Percentiles rank a stretch among this genome's conserved stretches.
phyloP scores from a whole-genome alignment of 2,888 invertebrate species.

The Agrochola circellaris region DNA sequence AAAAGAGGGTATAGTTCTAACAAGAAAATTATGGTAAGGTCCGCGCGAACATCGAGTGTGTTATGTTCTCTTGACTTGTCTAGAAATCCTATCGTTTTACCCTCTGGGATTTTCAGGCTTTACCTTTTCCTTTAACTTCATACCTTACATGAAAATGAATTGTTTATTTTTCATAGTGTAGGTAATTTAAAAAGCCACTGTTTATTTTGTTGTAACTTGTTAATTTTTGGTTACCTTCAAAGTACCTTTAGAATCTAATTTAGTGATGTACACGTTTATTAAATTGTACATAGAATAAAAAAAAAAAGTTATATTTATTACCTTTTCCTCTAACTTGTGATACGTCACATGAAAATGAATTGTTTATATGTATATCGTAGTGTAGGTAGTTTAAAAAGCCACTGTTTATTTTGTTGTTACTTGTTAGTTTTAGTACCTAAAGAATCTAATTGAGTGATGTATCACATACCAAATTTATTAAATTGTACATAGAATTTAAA shows the following conservation, averaged over 20 bases:
- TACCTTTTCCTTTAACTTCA: constrained; percentile 1
- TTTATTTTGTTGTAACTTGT: neutral
- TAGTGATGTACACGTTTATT: neutral
- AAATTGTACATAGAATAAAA: neutral
- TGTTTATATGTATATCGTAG: too few species aligned
- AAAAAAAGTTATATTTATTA: neutral
- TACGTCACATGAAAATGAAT: too few species aligned
- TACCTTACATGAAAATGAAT: neutral
- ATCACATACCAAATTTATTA: too few species aligned
- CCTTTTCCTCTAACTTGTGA: too few species aligned
- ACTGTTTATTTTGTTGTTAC: too few species aligned
- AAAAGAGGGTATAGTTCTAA: neutral
- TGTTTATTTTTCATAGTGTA: neutral
- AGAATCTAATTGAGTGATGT: too few species aligned
- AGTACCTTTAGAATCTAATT: neutral
- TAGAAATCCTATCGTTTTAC: neutral
- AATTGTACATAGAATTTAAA: too few species aligned
- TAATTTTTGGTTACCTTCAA: neutral
- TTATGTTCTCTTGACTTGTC: constrained; percentile 10
- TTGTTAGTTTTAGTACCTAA: too few species aligned
- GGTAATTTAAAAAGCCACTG: neutral
- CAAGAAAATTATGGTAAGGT: neutral
- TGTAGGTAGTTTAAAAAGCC: too few species aligned
- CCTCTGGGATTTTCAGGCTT: neutral
- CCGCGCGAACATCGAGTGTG: neutral